Conservation (phyloP, 2,113 vertebrate species). For the Nothoprocta pentlandii region DNA sequence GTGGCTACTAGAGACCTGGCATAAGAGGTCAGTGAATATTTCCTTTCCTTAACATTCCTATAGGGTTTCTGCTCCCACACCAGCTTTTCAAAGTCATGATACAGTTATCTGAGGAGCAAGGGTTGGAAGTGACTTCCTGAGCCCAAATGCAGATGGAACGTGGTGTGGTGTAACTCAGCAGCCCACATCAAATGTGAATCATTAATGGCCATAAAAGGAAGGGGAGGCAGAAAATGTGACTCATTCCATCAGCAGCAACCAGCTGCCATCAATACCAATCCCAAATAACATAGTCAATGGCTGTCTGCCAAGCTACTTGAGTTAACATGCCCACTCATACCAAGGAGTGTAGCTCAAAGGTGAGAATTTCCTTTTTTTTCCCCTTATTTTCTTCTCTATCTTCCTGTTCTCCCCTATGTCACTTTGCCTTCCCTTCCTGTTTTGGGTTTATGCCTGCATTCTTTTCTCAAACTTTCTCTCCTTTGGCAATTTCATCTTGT, state of each 20-base stretch:
- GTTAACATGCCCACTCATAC: background rate
- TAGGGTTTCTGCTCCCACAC: background rate
- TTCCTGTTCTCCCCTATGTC: background rate
- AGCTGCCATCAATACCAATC: conserved; percentile 54
- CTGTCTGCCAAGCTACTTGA: conserved; percentile 53
- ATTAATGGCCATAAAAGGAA: conserved; percentile 61
- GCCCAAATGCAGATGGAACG: conserved; percentile 53
- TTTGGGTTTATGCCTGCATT: background rate
- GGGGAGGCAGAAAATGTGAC: conserved; percentile 51
- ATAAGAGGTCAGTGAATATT: background rate
- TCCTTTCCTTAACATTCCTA: background rate
- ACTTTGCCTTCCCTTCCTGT: background rate
- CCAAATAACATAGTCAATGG: conserved; percentile 37
- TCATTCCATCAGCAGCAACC: conserved; percentile 59
- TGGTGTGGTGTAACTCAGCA: conserved; percentile 41
- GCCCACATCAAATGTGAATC: conserved; percentile 62
- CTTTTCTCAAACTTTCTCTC: background rate
- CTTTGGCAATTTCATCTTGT: background rate
- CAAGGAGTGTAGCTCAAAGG: background rate
- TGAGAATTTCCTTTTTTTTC: background rate
- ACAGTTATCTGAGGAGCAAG: conserved; percentile 11
- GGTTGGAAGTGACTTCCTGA: conserved; percentile 36
- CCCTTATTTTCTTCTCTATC: background rate
- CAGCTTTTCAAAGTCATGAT: background rate
- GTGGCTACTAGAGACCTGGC: background rate